phyloP scores from a whole-genome alignment of 2,797 vertebrate species.

The Pantherophis alleghaniensis region DNA sequence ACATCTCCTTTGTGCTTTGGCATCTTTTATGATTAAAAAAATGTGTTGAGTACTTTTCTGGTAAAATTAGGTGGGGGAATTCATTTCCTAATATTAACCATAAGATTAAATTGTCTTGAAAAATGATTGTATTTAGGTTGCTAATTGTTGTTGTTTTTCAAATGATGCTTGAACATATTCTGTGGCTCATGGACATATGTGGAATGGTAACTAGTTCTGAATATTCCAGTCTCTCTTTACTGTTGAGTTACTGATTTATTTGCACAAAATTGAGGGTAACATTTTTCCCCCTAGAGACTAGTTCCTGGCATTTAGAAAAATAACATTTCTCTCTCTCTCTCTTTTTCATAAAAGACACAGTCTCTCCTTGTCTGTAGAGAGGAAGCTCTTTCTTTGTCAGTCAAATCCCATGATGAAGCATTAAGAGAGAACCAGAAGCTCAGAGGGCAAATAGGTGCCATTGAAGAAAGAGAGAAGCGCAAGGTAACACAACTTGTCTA shows the following conservation, averaged over 20 bases:
- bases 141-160: not conserved
- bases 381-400: slow-evolving; percentile 53
- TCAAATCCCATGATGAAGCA: slow-evolving; percentile 54
- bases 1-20: not conserved
- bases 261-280: not conserved
- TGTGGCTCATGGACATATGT: not conserved
- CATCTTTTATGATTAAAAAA: not conserved
- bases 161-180: not conserved
- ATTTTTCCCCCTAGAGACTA: not conserved
- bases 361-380: slow-evolving; percentile 60
- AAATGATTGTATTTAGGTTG: not conserved
- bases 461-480: slow-evolving; percentile 63
- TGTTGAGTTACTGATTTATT: not conserved
- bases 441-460: slow-evolving; percentile 54
- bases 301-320: slow-evolving; percentile 13
- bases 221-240: not conserved
- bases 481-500: slow-evolving; percentile 48
- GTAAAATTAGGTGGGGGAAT: not conserved
- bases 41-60: not conserved
- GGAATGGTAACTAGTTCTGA: not conserved
- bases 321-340: not conserved
- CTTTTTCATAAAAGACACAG: slow-evolving; percentile 53
- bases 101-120: not conserved
- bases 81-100: not conserved
- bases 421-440: slow-evolving; percentile 61